Conservation (phyloP, 2,888 invertebrate genomes). For the Luperina testacea region DNA sequence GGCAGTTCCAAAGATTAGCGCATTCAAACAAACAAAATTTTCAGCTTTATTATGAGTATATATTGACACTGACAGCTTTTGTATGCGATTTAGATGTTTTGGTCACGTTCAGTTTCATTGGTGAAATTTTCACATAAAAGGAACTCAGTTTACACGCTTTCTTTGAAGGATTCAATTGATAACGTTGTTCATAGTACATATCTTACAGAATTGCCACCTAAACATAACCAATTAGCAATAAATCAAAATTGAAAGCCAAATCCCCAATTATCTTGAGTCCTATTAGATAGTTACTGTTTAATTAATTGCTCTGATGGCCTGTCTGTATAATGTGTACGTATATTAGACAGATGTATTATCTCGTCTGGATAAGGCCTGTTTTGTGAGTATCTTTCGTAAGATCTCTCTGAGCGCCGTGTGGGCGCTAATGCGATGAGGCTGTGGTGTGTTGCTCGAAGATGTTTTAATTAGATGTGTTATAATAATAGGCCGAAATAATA, state of each 20-base stretch:
- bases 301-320: slow-evolving; percentile 58
- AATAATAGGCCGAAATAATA: slow-evolving; percentile 7
- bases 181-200: slow-evolving; percentile 43
- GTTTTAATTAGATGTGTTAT: slow-evolving; percentile 37
- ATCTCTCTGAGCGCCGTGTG: slow-evolving; percentile 27
- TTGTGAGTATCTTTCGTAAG: slow-evolving; percentile 18
- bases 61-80: background rate
- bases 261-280: slow-evolving; percentile 60
- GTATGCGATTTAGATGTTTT: background rate
- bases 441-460: slow-evolving; percentile 21
- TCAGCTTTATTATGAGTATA: background rate
- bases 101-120: background rate
- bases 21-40: background rate
- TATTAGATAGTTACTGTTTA: slow-evolving; percentile 62
- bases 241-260: slow-evolving; percentile 62
- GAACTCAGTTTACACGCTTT: slow-evolving; percentile 33
- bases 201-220: slow-evolving; percentile 43
- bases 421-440: slow-evolving; percentile 43
- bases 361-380: slow-evolving; percentile 20
- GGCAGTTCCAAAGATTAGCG: background rate
- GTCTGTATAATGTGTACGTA: slow-evolving; percentile 32
- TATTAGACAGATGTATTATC: slow-evolving; percentile 30
- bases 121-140: background rate
- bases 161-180: slow-evolving; percentile 29
- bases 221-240: slow-evolving; percentile 63